Base-by-base conservation (phyloP, 2,888 invertebrate genomes). In the Dermolepida albohirtum region DNA sequence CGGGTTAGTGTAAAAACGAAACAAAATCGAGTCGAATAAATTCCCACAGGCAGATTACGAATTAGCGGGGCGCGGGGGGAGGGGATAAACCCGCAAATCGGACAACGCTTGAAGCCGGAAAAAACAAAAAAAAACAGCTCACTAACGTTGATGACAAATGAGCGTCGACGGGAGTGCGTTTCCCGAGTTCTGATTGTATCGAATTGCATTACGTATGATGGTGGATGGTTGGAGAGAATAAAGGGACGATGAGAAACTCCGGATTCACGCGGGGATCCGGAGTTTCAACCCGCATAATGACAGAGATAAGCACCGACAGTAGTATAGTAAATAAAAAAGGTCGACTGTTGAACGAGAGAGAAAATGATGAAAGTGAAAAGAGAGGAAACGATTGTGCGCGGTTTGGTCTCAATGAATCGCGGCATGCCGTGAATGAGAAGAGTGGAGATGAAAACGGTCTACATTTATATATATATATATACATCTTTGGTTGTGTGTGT, bases 351-450 rank as follows among this genome's bases (percentile, higher is more conserved):
- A 12, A 12, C 14, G 5, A 27, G 27, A 5, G 50, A 51, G 64
- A 34, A 40, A 10, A 17, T 39, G 41, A 51, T 22, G 51, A 41
- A 41, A 50, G 29, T 12, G 51, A 41, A 51, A 34, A 41, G 51
- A 39, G 55, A 40, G 12, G 43, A 8, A 14, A 51, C 14, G 29
- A 16, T 10, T 17, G 40, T 50, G 51, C 49, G 50, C 49, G 39
- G 12, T 40, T 40, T 40, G 43, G 16, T 44, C 67, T 71, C 71
- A 72, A 72, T 72, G 72, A 72, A 72, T 70, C 72, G 72, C 70
- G 67, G 65, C 65, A 64, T 71, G 71, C 68, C 71, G 72, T 71
- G 71, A 70, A 72, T 69, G 71, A 70, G 72, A 70, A 69, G 51
- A 34, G 22, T 22, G 12, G 51, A 29, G 34, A 52, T 34, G 70